phyloP scores from a whole-genome alignment of 2,113 vertebrate species.

The Chaetorhynchus papuensis region DNA sequence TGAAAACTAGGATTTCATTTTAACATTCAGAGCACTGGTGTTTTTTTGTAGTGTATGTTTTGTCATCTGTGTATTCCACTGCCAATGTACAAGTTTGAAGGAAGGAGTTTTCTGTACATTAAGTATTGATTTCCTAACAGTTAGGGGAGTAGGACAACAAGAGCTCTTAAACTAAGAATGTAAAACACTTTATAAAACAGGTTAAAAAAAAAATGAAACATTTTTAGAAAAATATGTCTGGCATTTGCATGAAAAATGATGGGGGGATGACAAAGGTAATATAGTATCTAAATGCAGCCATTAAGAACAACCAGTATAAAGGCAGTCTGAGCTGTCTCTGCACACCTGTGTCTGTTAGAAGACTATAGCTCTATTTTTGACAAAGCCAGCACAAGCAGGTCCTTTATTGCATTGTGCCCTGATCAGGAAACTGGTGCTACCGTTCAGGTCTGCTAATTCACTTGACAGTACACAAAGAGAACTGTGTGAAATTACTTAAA shows the following conservation, averaged over 20 bases:
- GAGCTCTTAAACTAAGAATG: neutral
- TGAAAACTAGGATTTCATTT: constrained; percentile 35
- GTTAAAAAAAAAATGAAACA: neutral
- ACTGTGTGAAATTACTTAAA: neutral
- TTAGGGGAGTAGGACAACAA: neutral
- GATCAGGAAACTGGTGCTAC: neutral
- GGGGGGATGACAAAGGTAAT: accelerated
- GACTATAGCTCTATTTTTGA: neutral
- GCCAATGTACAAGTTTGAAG: neutral
- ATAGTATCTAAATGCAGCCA: neutral
- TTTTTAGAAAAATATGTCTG: neutral
- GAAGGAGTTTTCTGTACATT: neutral
- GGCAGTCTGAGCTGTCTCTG: neutral
- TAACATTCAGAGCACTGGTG: neutral
- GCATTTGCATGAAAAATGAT: neutral
- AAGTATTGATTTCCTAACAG: neutral
- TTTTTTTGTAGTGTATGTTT: constrained; percentile 17
- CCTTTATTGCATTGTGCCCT: neutral
- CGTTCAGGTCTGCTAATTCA: neutral
- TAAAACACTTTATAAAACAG: neutral
- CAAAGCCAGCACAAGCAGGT: neutral
- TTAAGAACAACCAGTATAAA: neutral
- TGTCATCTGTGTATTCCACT: neutral
- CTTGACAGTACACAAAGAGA: neutral
- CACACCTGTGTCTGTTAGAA: neutral